These are phyloP conservation scores for Apamea sordens DNA, from an alignment of 2,888 invertebrate species.

Conservation along the genomic window DNA sequence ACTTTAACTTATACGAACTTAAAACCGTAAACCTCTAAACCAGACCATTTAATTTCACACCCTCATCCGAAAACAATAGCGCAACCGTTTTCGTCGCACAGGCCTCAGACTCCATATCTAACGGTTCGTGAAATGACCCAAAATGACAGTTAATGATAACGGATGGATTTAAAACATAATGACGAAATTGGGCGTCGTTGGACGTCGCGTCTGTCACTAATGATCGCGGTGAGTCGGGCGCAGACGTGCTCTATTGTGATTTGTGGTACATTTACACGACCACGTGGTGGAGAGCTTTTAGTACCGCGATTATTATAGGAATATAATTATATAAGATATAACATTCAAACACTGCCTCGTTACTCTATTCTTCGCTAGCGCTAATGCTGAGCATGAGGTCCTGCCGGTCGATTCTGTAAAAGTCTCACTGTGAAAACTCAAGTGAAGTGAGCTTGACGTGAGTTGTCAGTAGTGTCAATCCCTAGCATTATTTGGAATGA, in stretches of 20 bases:
- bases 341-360: too few relatives aligned
- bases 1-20: background rate
- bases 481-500: too few relatives aligned
- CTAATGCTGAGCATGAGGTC: too few relatives aligned
- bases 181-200: conserved; percentile 79
- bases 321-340: background rate
- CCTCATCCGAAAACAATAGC: conserved; percentile 36
- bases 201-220: conserved; percentile 73
- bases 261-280: conserved; percentile 65
- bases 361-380: too few relatives aligned
- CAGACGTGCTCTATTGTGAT: conserved; percentile 76
- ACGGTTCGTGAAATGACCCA: conserved; percentile 84
- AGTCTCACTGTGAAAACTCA: too few relatives aligned
- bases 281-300: conserved; percentile 49
- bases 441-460: too few relatives aligned
- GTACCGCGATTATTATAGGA: conserved; percentile 1
- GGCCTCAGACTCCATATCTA: conserved; percentile 71
- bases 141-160: conserved; percentile 84
- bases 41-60: background rate
- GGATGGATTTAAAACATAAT: conserved; percentile 78
- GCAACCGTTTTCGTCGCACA: conserved; percentile 69
- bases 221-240: conserved; percentile 64
- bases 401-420: too few relatives aligned
- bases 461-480: too few relatives aligned
- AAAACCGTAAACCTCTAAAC: background rate